Base-by-base conservation (phyloP, 1,140 invertebrate species). In the Proctacanthus coquilletti region DNA sequence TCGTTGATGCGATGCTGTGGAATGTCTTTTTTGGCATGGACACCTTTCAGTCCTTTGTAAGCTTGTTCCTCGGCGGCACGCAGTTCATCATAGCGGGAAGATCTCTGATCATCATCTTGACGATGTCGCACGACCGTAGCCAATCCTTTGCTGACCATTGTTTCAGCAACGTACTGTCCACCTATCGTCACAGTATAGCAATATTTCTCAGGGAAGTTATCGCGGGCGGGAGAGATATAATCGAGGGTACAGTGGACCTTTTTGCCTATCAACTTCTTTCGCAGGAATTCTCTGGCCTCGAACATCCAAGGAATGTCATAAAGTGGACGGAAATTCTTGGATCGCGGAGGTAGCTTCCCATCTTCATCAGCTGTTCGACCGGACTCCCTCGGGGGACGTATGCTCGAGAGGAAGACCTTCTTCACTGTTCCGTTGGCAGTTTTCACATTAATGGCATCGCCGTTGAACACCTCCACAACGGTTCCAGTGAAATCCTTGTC, bases 301-400 rank as follows among this genome's bases (percentile, higher is more conserved):
- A 84, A 96, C 85, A 98, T 91, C 72, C 83, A 94, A 5, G 94
- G 94, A 50, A 97, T 85, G 51, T 98, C 94, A 57, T 98, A 99
- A 0, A 98, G 70, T 2, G 91, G 87, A 42, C 84, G 70, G 51
- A 81, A 77, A 57, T 69, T 76, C 42, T 68, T 75, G 42, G 72
- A 55, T 44, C 73, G 68, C 20, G 68, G 64, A 5, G 68, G 61
- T 20, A 69, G 61, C 51, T 79, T 80, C n/a, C 62, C 56, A 34
- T 56, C 53, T 18, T 46, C 51, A 18, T 50, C 55, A 14, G 53
- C 49, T 5, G 50, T 48, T 5, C 55, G 32, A 39, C 62, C 52
- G 44, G 64, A 44, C 68, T 80, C 72, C 66, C 82, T 76, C 38
- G 94, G 94, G 35, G 93, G 86, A 50, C 92, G 71, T 49, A 98